phyloP scores from a whole-genome alignment of 1,140 invertebrate species.

The Aphaenogaster rudis region DNA sequence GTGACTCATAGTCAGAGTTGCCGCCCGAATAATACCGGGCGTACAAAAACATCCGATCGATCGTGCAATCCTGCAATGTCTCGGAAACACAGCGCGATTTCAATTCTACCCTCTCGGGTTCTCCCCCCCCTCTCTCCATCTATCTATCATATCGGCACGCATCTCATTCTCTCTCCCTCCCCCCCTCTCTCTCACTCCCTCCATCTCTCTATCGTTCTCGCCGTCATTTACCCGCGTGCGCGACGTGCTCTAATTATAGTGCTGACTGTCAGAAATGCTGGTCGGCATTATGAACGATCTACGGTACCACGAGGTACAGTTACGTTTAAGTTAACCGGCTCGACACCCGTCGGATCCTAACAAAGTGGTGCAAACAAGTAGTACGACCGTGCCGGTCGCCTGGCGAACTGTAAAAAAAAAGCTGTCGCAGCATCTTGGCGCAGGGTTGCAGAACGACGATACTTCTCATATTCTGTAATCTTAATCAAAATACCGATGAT shows the following conservation, averaged over 20 bases:
- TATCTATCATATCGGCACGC: constrained; percentile 22
- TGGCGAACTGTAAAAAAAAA: not conserved
- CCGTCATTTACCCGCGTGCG: constrained; percentile 59
- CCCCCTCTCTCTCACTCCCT: too few species aligned
- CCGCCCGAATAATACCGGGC: constrained; percentile 36
- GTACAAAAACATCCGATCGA: constrained; percentile 57
- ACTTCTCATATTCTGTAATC: too few species aligned
- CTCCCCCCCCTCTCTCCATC: not conserved
- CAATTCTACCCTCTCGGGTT: not conserved
- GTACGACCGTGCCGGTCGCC: not conserved
- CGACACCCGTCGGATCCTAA: constrained; percentile 41
- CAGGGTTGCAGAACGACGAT: not conserved
- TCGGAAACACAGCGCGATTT: constrained; percentile 37
- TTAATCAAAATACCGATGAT: not conserved
- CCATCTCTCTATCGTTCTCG: not conserved
- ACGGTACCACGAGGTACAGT: constrained; percentile 73
- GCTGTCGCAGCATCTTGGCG: not conserved
- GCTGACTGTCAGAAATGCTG: constrained; percentile 75
- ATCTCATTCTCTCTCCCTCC: not conserved
- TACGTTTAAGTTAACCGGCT: constrained; percentile 68
- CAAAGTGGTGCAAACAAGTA: constrained; percentile 34
- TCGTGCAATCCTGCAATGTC: constrained; percentile 22
- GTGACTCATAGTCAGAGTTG: constrained; percentile 44
- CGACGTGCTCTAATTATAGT: constrained; percentile 77
- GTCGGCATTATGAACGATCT: constrained; percentile 72